Evolutionary conservation across 2,113 vertebrate species (phyloP).

Genomic region (Petroica traversi): DNA sequence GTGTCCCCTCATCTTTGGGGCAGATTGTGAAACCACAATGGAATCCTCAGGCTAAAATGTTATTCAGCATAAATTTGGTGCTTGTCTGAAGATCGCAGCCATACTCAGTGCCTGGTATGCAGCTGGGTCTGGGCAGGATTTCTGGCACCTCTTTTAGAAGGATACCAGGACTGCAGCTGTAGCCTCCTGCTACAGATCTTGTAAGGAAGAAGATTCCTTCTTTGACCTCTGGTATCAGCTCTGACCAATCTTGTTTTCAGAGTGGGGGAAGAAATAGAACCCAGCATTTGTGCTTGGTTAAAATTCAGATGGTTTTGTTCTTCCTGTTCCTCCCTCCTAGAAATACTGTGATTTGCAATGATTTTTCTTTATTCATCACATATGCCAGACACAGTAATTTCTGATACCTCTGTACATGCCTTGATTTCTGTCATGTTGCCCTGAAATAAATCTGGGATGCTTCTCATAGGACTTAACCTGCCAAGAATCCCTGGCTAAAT

Average conservation of each 20-base stretch:
- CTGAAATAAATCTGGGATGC: background rate
- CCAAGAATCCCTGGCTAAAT: background rate
- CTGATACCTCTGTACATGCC: background rate
- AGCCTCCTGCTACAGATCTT: background rate
- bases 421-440: background rate
- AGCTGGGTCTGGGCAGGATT: background rate
- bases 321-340: background rate
- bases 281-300: background rate
- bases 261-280: background rate
- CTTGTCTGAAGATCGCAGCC: background rate
- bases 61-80: accelerated
- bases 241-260: background rate
- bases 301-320: background rate
- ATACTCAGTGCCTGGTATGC: background rate
- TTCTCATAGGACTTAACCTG: background rate
- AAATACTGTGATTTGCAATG: background rate
- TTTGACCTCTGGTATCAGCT: background rate
- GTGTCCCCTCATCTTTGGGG: background rate
- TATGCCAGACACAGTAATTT: background rate
- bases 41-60: background rate
- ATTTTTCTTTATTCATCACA: background rate
- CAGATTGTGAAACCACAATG: background rate
- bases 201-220: background rate
- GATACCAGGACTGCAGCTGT: background rate
- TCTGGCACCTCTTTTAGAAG: background rate